Percentiles rank a stretch among this genome's conserved stretches.
Conservation (phyloP, 2,113 vertebrate species). For the Cyprinodon tularosa region DNA sequence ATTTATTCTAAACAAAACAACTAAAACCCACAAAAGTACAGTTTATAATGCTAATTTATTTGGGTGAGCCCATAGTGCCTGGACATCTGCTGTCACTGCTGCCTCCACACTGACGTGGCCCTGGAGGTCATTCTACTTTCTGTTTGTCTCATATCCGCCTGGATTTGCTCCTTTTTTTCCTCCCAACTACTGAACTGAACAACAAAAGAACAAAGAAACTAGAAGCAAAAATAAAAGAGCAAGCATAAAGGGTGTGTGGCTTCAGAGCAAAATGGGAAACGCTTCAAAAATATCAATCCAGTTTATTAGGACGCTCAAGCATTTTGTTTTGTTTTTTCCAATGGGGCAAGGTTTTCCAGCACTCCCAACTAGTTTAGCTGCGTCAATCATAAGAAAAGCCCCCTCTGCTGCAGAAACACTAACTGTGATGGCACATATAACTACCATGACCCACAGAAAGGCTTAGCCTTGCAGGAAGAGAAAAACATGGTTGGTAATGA, state of each 20-base stretch:
- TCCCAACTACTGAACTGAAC: background rate
- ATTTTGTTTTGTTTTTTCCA: background rate
- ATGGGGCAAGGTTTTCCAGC: too few species aligned
- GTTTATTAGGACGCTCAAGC: too few species aligned
- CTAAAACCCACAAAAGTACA: background rate
- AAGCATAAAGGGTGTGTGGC: background rate
- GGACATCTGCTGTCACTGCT: background rate
- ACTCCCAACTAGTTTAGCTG: too few species aligned
- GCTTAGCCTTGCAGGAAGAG: conserved; percentile 16
- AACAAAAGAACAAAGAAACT: conserved; percentile 5
- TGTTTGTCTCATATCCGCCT: conserved; percentile 13
- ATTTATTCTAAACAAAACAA: background rate
- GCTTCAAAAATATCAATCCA: too few species aligned
- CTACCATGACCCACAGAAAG: background rate
- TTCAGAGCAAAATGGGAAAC: too few species aligned
- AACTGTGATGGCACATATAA: background rate
- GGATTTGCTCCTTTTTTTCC: background rate
- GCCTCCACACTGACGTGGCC: background rate
- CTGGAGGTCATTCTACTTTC: conserved; percentile 11
- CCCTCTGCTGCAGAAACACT: too few species aligned
- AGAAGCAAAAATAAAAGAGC: background rate
- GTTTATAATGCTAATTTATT: background rate
- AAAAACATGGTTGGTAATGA: conserved; percentile 19
- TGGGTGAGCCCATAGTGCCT: background rate
- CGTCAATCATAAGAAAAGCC: background rate